phyloP scores from a whole-genome alignment of 1,140 invertebrate genomes.

The Teleogryllus occipitalis region DNA sequence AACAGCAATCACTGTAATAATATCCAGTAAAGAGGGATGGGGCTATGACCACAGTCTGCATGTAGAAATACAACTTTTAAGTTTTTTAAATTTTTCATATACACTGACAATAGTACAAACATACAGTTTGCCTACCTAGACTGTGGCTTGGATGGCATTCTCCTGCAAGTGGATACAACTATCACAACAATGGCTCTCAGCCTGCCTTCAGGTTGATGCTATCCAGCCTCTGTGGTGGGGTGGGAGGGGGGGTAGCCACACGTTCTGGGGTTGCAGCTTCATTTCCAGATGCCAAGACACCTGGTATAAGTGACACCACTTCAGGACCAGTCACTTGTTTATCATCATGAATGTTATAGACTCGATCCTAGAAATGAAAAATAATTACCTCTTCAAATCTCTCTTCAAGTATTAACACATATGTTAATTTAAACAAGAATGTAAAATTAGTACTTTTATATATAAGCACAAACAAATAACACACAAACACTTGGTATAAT shows the following conservation, averaged over 20 bases:
- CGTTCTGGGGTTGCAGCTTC: slow-evolving; percentile 15
- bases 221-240: slow-evolving; percentile 22
- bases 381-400: neutral
- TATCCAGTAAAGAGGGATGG: neutral
- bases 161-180: slow-evolving; percentile 9
- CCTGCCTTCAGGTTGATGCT: slow-evolving; percentile 23
- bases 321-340: slow-evolving; percentile 17
- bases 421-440: too few relatives aligned
- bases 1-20: slow-evolving; percentile 1
- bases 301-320: slow-evolving; percentile 18
- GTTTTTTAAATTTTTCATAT: slow-evolving; percentile 3
- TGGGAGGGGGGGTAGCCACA: slow-evolving; percentile 16
- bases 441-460: too few relatives aligned
- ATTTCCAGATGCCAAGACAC: neutral
- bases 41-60: too few relatives aligned
- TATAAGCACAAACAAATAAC: too few relatives aligned
- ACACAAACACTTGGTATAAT: too few relatives aligned
- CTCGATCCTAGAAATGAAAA: slow-evolving; percentile 14
- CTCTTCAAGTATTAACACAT: too few relatives aligned
- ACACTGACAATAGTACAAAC: slow-evolving; percentile 17
- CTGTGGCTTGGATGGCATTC: slow-evolving; percentile 17
- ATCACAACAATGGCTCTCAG: slow-evolving; percentile 9
- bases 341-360: slow-evolving; percentile 22
- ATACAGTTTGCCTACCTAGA: slow-evolving; percentile 14
- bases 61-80: neutral